Base-by-base conservation (phyloP, 37 sponge, comb jelly and placozoan genomes). In the Aplysina aerophoba region DNA sequence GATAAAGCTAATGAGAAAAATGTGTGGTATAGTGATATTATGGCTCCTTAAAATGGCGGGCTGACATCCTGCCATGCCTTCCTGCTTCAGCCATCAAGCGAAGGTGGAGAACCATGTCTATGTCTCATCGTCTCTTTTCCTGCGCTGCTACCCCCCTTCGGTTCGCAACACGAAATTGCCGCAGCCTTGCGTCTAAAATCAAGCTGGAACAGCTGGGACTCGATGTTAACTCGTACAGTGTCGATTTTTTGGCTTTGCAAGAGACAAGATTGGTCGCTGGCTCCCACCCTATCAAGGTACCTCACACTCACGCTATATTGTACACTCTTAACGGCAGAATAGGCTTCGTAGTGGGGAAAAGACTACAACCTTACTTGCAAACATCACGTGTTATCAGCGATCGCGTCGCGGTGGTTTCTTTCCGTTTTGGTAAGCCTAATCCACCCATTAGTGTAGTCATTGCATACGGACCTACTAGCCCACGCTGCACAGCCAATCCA, bases 121-220 rank as follows among this genome's bases (percentile, higher is more conserved):
- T 28, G 69, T 25, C 69, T 67, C 19, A 67, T 14, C 69, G 69
- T 22, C 73, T 71, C 73, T 71, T 71, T 12, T 71, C 73, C 6
- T 5, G 35, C 17, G 2, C 11, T 71, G 73, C 73, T 71, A 5
- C 11, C 11, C 73, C 73, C 30, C 73, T 71, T 30, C 35, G 37
- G 6, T 71, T 71, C 11, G 73, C 73, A 5, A 71, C 73, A 30
- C 73, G 73, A 11, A 71, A 71, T 37, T 71, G 73, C 73, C 73
- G 37, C 3, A 71, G 73, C 17, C 31, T 71, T 35, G 2, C 35
- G 37, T 71, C 73, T 4, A 71, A 36, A 3, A 71, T 71, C 73
- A 71, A 71, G 73, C 35, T 71, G 28, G 73, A 71, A 71, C 73
- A 71, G 15, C 73, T 71, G 35, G 73, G 37, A 38, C 37, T 71